Base-by-base conservation (phyloP, 1,140 invertebrate species). In the Drosophila busckii region DNA sequence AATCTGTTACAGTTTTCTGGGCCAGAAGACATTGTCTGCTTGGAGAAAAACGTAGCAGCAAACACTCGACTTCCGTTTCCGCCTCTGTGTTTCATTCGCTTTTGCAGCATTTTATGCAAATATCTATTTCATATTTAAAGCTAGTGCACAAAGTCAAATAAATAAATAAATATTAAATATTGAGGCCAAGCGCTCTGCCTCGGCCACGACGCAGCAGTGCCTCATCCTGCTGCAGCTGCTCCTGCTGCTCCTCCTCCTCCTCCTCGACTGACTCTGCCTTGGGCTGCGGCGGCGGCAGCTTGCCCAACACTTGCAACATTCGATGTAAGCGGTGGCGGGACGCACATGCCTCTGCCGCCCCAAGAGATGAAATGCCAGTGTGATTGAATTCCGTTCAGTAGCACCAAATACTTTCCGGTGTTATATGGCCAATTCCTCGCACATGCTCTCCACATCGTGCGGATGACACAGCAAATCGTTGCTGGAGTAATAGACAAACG, bases 291-390 rank as follows among this genome's bases (percentile, higher is more conserved):
- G n/a, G 7, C 2, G 55, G 56, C 10, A 35, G 17, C 13, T 71
- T 71, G 25, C 68, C 71, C 5, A 78, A 64, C 29, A 84, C 76
- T 23, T 88, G 88, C 23, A 92, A 56, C 22, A 92, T 70, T n/a
- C 90, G 85, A 25, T 70, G 50, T 93, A 93, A 92, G 76, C 20
- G 75, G 82, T 19, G n/a, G n/a, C n/a, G n/a, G n/a, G n/a, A n/a
- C 90, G 89, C 0, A 89, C 91, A 49, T 93, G n/a, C n/a, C n/a
- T n/a, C 89, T 19, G 89, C 90, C 0, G 89, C 92, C 88, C 91
- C n/a, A n/a, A n/a, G n/a, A 93, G 5, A 93, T 82, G 61, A 91
- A 93, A 59, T 93, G n/a, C n/a, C 92, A 46, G 92, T 70, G 64
- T 93, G 92, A 67, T 92, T 92, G 48, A 92, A 93, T 44, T 88